Base-by-base conservation (phyloP, 2,888 invertebrate species). In the Apamea anceps region DNA sequence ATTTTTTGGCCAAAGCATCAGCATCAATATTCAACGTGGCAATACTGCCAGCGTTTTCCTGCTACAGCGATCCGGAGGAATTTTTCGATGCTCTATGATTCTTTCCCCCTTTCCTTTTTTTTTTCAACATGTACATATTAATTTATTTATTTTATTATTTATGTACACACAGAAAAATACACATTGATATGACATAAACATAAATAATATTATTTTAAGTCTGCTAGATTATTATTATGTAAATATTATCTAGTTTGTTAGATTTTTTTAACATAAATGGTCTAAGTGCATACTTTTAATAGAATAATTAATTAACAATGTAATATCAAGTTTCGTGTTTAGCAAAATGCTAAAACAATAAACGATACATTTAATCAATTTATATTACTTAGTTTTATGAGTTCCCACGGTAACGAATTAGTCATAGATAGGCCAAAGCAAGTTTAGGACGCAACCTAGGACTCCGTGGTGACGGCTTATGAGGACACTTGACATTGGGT, bases 371-470 rank as follows among this genome's bases (percentile, higher is more conserved):
- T 57, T n/a, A 1, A 57, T 37, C 10, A 4, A 51, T 70, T 32
- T 21, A 45, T 32, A 68, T 28, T 5, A 15, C 32, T 5, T 18
- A 13, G 25, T 10, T 45, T 71, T 85, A 80, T 70, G 32, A 66
- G 57, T 85, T 81, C 81, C 60, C 81, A 85, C 85, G 65, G 60
- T 81, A 28, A 0, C n/a, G 12, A 68, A 68, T 85, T 85, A 85
- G 62, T 85, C 85, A 79, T 63, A 68, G 13, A 42, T 66, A 4
- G 15, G 4, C 13, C 28, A 32, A 70, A 68, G 42, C 18, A 28
- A 45, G n/a, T 28, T 51, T 81, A 54, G 73, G 60, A 72, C n/a
- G 25, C 37, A 32, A 62, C 45, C 18, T 68, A 68, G 62, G 32
- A 15, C 28, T 65, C 25, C 12, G 18, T n/a, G 13, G 13, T 70